Conservation (phyloP, 1,140 invertebrate species). For the Eriosoma lanigerum region DNA sequence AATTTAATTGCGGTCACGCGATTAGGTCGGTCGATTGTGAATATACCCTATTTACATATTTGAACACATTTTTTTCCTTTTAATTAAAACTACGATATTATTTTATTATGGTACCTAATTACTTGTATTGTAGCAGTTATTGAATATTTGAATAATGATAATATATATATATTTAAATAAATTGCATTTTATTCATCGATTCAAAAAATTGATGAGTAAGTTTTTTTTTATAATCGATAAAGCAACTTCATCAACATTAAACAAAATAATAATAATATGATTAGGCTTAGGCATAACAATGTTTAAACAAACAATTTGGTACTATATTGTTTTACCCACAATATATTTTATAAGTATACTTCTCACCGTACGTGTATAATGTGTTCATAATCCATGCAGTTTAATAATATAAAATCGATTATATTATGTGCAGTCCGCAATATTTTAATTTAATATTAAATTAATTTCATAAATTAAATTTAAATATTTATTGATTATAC, state of each 20-base stretch:
- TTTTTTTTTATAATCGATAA: conserved; percentile 4
- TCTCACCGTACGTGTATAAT: too few relatives aligned
- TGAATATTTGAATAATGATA: conserved; percentile 2
- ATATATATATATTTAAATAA: too few relatives aligned
- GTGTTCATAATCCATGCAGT: too few relatives aligned
- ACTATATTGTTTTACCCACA: too few relatives aligned
- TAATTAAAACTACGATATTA: conserved; percentile 16
- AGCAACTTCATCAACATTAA: conserved; percentile 8
- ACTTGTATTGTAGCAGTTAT: neutral
- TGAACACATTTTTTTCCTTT: conserved; percentile 19
- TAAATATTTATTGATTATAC: too few relatives aligned
- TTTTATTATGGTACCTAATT: conserved; percentile 38
- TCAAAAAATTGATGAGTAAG: neutral
- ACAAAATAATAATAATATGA: neutral
- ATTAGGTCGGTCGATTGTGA: conserved; percentile 39
- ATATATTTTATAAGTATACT: too few relatives aligned
- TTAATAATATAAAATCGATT: too few relatives aligned
- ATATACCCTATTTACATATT: conserved; percentile 27
- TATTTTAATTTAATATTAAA: too few relatives aligned
- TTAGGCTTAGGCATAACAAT: too few relatives aligned
- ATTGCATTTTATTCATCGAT: conserved; percentile 14
- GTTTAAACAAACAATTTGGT: too few relatives aligned
- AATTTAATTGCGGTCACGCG: neutral
- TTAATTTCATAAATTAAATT: too few relatives aligned
- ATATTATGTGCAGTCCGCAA: too few relatives aligned